Percentiles rank a stretch among this genome's conserved stretches.
phyloP scores from a whole-genome alignment of 2,888 invertebrate genomes.

The Boloria euphrosyne region DNA sequence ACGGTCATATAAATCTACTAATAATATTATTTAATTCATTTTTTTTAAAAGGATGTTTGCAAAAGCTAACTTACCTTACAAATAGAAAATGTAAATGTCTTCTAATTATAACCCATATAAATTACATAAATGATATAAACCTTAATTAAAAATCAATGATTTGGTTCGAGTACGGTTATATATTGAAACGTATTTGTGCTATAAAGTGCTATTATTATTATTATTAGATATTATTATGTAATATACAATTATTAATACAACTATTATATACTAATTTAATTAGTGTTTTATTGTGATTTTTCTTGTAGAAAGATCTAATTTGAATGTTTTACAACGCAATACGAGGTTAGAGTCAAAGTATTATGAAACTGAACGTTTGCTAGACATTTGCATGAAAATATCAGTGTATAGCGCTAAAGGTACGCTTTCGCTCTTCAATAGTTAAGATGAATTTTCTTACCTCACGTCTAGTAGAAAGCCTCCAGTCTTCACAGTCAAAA shows the following conservation, averaged over 20 bases:
- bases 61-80: no score
- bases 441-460: slow-evolving; percentile 14
- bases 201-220: no score
- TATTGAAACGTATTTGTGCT: neutral
- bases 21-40: no score
- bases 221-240: neutral
- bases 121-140: neutral
- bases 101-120: slow-evolving; percentile 4
- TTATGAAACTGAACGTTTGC: neutral
- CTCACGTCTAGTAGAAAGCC: slow-evolving; percentile 2
- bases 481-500: slow-evolving; percentile 7
- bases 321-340: neutral
- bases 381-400: neutral
- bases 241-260: neutral
- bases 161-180: neutral
- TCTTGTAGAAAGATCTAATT: no score
- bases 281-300: neutral
- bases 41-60: no score
- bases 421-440: neutral
- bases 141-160: slow-evolving; percentile 51
- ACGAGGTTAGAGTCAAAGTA: neutral
- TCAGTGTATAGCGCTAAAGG: no score
- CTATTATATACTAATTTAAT: neutral
- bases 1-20: no score
- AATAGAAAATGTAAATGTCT: slow-evolving; percentile 10